Base-by-base conservation (phyloP, 1,140 invertebrate genomes). In the Anastrepha obliqua region DNA sequence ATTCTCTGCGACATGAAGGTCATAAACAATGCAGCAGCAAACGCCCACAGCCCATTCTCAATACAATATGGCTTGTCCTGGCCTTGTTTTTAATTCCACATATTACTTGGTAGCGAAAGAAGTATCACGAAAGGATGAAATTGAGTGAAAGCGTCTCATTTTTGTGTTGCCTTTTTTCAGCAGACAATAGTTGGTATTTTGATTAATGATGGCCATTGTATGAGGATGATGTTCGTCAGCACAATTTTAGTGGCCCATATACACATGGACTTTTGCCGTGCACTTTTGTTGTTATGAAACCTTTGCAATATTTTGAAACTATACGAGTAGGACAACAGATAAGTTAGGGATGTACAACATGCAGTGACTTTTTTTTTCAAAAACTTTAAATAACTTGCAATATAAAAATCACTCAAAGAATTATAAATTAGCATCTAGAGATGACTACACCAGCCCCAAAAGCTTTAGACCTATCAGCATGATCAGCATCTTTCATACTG, bases 121-220 rank as follows among this genome's bases (percentile, higher is more conserved):
- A 86, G 29, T 29, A 44, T 17, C 58, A 62, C 4, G 17, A 86
- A 17, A 86, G 85, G 39, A 59, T 62, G 85, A 20, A 59, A 86
- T 59, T 42, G 42, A 86, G 85, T 47, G 29, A 86, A 62, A 62
- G 39, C 58, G 5, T n/a, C n/a, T 39, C 29, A 62, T 44, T 8
- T 42, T 60, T 62, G n/a, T 42, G 59, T 2, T 39, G 29, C 1
- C 5, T 42, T 47, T 86, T 6, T 86, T 59, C 55, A 7, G 20
- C n/a, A 13, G n/a, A 29, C n/a, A 47, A 59, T 60, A 60, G 55
- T 59, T 86, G 85, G 85, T 60, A 15, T 44, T 86, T 86, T 86
- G 85, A 62, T 86, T 60, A 86, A 86, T 86, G 85, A 42, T 42
- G 2, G 85, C 4, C 74, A 81, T 81, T 81, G 42, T 47, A 62